Conservation (phyloP, 2,797 vertebrate genomes). For the Lepidocolaptes lacrymiger region DNA sequence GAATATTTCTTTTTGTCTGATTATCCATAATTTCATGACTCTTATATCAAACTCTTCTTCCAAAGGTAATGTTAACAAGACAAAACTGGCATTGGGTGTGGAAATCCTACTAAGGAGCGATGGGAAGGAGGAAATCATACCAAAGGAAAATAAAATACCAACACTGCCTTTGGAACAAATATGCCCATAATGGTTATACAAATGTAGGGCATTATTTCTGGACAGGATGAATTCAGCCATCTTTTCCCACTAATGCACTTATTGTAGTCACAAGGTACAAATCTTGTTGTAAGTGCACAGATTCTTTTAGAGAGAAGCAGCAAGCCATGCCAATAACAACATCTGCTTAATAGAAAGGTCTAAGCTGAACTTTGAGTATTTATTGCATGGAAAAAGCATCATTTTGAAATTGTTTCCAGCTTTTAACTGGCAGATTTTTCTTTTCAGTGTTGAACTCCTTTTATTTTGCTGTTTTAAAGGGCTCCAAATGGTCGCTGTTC, state of each 20-base stretch:
- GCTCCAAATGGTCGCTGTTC: slow-evolving; percentile 39
- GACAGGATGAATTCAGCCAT: background rate
- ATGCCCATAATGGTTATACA: background rate
- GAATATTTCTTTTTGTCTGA: background rate
- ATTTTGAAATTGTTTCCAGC: slow-evolving; percentile 34
- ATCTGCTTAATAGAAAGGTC: slow-evolving; percentile 52
- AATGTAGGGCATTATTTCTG: background rate
- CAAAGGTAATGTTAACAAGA: background rate
- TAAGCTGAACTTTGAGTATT: slow-evolving; percentile 43
- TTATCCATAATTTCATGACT: background rate
- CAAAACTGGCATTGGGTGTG: background rate
- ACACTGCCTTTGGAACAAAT: background rate
- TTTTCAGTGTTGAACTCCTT: slow-evolving; percentile 51
- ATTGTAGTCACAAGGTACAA: slow-evolving; percentile 17
- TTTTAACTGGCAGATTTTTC: slow-evolving; percentile 50
- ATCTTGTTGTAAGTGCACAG: slow-evolving; percentile 17
- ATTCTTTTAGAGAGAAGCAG: slow-evolving; percentile 13
- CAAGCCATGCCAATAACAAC: slow-evolving; percentile 10
- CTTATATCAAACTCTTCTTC: background rate
- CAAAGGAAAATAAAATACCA: background rate
- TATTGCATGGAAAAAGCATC: slow-evolving; percentile 38
- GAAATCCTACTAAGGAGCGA: background rate
- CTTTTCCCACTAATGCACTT: slow-evolving; percentile 19
- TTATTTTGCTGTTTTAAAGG: slow-evolving; percentile 48
- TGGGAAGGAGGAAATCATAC: background rate